phyloP scores from a whole-genome alignment of 1,140 invertebrate species.

The Orchesella cincta region DNA sequence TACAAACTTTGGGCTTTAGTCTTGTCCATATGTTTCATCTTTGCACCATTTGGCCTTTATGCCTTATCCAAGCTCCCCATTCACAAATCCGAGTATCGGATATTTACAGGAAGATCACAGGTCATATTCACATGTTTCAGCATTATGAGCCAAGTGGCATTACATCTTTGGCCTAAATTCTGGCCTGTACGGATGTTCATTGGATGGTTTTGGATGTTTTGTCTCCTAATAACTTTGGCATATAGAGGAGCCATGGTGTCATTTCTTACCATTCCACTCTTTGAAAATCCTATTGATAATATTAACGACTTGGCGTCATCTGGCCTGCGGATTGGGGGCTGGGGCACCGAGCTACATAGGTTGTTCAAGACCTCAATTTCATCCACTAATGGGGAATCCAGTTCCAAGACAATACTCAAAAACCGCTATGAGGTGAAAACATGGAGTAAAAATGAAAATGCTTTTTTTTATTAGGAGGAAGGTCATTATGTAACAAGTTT shows the following conservation, averaged over 20 bases:
- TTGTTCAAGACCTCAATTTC: conserved; percentile 9
- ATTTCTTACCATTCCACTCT: conserved; percentile 48
- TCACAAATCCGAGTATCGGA: conserved; percentile 22
- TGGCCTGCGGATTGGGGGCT: conserved; percentile 42
- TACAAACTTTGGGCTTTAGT: conserved; percentile 54
- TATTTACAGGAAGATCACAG: conserved; percentile 28
- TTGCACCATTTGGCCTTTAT: conserved; percentile 40
- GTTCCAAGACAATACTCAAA: conserved; percentile 9
- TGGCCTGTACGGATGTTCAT: conserved; percentile 77
- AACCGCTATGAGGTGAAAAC: conserved; percentile 45
- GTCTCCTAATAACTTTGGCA: conserved; percentile 71
- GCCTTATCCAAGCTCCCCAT: not conserved
- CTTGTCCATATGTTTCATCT: conserved; percentile 38
- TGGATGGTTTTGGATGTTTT: conserved; percentile 83
- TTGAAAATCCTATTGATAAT: conserved; percentile 42
- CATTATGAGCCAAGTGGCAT: conserved; percentile 47
- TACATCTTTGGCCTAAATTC: conserved; percentile 47
- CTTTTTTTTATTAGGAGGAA: conserved; percentile 14
- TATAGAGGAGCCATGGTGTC: conserved; percentile 75
- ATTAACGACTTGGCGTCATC: conserved; percentile 41
- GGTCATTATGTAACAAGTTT: not conserved
- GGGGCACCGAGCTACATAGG: conserved; percentile 44
- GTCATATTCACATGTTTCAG: conserved; percentile 41
- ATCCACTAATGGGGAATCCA: not conserved
- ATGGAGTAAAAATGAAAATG: not conserved